These are phyloP conservation scores for Littorina saxatilis DNA, from an alignment of 1,140 invertebrate species.

Conservation along the genomic window DNA sequence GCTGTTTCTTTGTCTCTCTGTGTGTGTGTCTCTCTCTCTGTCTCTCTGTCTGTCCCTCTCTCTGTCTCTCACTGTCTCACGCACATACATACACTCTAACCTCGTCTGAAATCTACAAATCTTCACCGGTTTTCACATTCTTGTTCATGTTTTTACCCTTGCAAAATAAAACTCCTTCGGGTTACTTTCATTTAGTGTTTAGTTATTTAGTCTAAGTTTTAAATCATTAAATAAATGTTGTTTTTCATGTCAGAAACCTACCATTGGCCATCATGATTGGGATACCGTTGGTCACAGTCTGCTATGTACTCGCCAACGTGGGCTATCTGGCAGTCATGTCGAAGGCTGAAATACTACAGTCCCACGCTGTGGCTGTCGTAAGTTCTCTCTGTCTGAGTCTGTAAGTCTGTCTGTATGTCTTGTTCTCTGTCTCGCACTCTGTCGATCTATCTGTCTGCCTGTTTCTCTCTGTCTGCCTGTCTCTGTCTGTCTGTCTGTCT, in stretches of 20 bases:
- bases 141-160: no score
- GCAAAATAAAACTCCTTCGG: no score
- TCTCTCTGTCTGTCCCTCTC: neutral
- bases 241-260: constrained; percentile 57
- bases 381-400: constrained; percentile 70
- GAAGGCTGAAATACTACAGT: constrained; percentile 63
- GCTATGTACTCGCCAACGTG: constrained; percentile 67
- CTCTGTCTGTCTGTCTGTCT: neutral
- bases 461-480: neutral
- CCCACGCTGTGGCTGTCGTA: constrained; percentile 69
- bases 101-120: no score
- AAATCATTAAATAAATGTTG: no score
- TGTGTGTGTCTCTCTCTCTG: neutral
- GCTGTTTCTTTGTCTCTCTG: neutral
- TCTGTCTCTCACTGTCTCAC: neutral
- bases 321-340: constrained; percentile 70
- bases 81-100: neutral
- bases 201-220: no score
- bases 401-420: neutral
- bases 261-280: constrained; percentile 65
- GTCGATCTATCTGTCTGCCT: no score
- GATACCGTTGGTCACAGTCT: constrained; percentile 62
- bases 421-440: neutral
- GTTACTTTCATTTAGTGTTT: no score
- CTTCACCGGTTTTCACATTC: no score